Evolutionary conservation across 1,140 invertebrate genomes (phyloP).

Genomic region (Leptinotarsa texana): DNA sequence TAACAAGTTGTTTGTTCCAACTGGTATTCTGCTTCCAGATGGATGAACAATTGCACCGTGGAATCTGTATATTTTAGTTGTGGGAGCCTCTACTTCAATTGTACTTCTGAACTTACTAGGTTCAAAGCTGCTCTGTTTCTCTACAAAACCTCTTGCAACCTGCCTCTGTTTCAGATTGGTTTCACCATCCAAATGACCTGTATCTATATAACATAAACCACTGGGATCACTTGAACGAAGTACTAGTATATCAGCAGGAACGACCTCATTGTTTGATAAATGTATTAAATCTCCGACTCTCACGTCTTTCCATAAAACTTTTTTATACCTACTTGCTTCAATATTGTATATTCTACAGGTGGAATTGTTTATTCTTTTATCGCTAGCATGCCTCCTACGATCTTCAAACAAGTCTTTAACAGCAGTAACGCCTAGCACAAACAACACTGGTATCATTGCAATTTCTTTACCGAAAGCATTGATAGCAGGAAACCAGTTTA

Average conservation of each 20-base stretch:
- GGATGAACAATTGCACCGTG: slow-evolving; percentile 86
- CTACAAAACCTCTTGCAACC: slow-evolving; percentile 72
- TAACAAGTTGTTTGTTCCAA: slow-evolving; percentile 91
- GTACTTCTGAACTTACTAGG: slow-evolving; percentile 81
- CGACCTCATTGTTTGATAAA: slow-evolving; percentile 93
- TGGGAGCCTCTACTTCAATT: slow-evolving; percentile 90
- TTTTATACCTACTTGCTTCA: slow-evolving; percentile 80
- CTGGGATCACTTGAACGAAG: slow-evolving; percentile 88
- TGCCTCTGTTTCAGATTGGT: slow-evolving; percentile 98
- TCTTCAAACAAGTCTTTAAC: slow-evolving; percentile 98
- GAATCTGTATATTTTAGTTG: slow-evolving; percentile 95
- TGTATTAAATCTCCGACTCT: slow-evolving; percentile 94
- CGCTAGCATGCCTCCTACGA: slow-evolving; percentile 82
- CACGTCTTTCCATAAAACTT: slow-evolving; percentile 87
- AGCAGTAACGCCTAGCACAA: slow-evolving; percentile 95
- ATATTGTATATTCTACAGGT: slow-evolving; percentile 89
- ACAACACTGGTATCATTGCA: slow-evolving; percentile 90
- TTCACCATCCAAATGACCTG: slow-evolving; percentile 97
- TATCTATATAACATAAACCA: slow-evolving; percentile 96
- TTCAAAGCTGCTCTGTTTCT: slow-evolving; percentile 71
- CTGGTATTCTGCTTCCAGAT: slow-evolving; percentile 76
- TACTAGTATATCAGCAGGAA: slow-evolving; percentile 93
- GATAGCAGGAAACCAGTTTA: slow-evolving; percentile 92
- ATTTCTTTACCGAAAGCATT: slow-evolving; percentile 97
- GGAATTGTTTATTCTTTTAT: slow-evolving; percentile 92